Base-by-base conservation (phyloP, 2,113 vertebrate species). In the Epinephelus lanceolatus region DNA sequence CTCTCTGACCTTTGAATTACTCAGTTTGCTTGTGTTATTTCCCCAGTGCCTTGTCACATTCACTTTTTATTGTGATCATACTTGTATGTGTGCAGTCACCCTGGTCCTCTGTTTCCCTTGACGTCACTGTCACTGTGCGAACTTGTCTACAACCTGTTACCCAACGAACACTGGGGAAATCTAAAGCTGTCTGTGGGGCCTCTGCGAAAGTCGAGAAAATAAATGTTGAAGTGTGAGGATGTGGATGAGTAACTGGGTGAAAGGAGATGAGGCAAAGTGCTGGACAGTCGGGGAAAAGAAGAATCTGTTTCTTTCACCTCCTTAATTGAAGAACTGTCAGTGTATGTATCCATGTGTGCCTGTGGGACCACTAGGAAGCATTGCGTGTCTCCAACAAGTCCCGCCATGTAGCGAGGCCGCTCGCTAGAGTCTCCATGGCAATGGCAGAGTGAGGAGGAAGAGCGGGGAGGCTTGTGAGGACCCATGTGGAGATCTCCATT, bases 371-470 rank as follows among this genome's bases (percentile, higher is more conserved):
- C 42, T 23, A 42, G 47, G 76, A 84, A 70, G 37, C 21, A 18
- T 45, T 71, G 27, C 47, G 17, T 12, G 86, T 62, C 61, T 78
- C 52, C 47, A 71, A 85, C 74, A 72, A 80, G 78, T 85, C 56
- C 83, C 3, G 17, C 51, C 72, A 66, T 47, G 80, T n/a, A 30
- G 73, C 8, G 12, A 57, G 37, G 69, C 75, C 53, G 2, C 79
- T 89, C 23, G 4, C 70, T 42, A 2, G 75, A 81, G 88, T 94
- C 85, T 88, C 93, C 90, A 91, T 94, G 92, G 92, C 57, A 19
- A 94, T 86, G 79, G 71, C 66, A 52, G 59, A 77, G 71, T 2
- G 27, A 79, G 74, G 73, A 63, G 59, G 83, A 90, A 85, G 77
- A 83, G 68, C 57, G 77, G 37, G 53, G 56, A 75, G 65, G 53